A percentile compares a stretch with the other conserved stretches of the same genome.
Conservation (phyloP, 2,888 invertebrate genomes). For the Dysmachus trigonus region DNA sequence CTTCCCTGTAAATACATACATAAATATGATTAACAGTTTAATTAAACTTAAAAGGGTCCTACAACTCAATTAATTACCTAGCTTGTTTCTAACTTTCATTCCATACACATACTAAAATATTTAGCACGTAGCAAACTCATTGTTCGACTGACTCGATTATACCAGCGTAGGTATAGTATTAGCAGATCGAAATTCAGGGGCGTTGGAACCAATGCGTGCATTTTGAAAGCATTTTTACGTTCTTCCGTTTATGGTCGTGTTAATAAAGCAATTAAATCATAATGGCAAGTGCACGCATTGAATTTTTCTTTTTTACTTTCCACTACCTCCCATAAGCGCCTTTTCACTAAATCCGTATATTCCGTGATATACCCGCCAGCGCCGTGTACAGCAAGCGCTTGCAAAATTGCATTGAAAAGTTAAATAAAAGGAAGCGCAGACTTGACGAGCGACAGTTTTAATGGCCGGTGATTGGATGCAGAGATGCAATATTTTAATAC, state of each 20-base stretch:
- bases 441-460: neutral
- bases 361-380: neutral
- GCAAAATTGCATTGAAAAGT: neutral
- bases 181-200: neutral
- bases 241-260: neutral
- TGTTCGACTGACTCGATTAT: no score
- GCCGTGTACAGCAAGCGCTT: neutral
- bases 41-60: no score
- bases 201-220: neutral
- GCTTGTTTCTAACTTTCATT: neutral
- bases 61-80: neutral
- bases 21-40: no score
- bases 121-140: no score
- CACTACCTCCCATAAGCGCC: neutral
- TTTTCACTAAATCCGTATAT: neutral
- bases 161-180: neutral
- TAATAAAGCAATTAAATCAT: conserved; percentile 18
- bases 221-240: neutral
- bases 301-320: neutral
- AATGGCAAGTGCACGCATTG: neutral
- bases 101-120: no score
- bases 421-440: neutral
- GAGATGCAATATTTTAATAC: neutral
- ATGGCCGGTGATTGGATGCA: neutral
- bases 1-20: neutral